A percentile compares a stretch with the other conserved stretches of the same genome.
Evolutionary conservation across 2,113 vertebrate genomes (phyloP).

Genomic region (Acrocephalus kingi): DNA sequence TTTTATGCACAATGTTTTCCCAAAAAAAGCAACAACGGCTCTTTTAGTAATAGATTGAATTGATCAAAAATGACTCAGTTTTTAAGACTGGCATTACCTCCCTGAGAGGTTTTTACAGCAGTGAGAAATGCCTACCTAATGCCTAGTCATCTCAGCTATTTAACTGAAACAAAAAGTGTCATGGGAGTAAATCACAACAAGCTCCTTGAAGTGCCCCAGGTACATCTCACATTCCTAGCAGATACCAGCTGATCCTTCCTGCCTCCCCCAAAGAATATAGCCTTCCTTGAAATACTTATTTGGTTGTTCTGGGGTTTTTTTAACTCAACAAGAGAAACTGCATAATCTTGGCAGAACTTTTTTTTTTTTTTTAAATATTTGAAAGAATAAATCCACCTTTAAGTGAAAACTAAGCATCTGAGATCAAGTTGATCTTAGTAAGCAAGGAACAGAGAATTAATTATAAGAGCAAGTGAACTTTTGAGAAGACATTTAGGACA

Average conservation of each 20-base stretch:
- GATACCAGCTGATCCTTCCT: background rate
- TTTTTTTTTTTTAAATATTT: background rate
- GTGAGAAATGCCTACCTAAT: background rate
- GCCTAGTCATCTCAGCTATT: background rate
- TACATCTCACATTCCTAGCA: background rate
- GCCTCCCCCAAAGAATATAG: background rate
- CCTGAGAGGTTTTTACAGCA: background rate
- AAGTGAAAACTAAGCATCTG: background rate
- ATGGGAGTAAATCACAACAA: background rate
- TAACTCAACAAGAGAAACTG: background rate
- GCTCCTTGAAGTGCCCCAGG: background rate
- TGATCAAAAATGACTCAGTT: background rate
- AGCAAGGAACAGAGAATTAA: background rate
- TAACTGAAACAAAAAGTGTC: background rate
- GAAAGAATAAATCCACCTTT: background rate
- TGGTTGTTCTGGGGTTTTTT: background rate
- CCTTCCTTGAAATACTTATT: background rate
- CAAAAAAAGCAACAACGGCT: background rate
- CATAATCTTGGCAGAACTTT: background rate
- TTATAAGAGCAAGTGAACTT: conserved; percentile 16
- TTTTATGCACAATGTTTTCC: background rate
- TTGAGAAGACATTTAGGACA: background rate
- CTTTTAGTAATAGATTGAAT: background rate
- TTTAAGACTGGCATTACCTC: background rate
- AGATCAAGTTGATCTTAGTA: background rate